Base-by-base conservation (phyloP, 37 sponge, comb jelly and placozoan genomes). In the Halisarca cf. caerulea region DNA sequence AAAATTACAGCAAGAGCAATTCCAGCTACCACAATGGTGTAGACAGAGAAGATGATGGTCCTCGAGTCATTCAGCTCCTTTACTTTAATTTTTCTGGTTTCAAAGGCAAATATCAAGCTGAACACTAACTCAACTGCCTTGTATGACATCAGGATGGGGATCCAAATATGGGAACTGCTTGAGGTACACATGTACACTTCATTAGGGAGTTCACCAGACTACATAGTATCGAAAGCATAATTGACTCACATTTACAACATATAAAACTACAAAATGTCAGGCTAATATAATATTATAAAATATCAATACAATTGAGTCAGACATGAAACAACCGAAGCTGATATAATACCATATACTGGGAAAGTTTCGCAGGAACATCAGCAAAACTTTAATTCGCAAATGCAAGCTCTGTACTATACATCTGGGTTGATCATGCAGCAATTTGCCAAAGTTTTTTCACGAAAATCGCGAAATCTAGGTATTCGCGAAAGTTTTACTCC, bases 81-180 rank as follows among this genome's bases (percentile, higher is more conserved):
- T 37, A 86, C 66, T 37, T 90, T 86, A 14, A 90, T 80, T 41
- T 85, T 86, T 5, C 90, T 57, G 35, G 90, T 90, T 62, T 90
- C 90, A 77, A 86, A 90, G 20, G 90, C 90, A 66, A 90, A 85
- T 44, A 86, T 84, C 39, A 86, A 35, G 58, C 90, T 83, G 20
- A 82, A 40, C 20, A 90, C 36, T 33, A 90, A 24, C 21, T 80
- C 58, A 37, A 82, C 15, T 9, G 83, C 90, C 66, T 90, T 90
- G 82, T 86, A 85, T 39, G 37, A 82, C 34, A 90, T 30, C 44
- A 90, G 70, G 40, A 86, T 73, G 8, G 64, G 27, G 0, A 86
- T 21, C 86, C 86, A 85, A 20, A 75, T 58, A 40, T 53, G 15
- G 17, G 39, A 37, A 33, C 38, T 1, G 2, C 14, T 37, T 15